Evolutionary conservation across 2,888 invertebrate genomes (phyloP).

Genomic region (Mactromeris polynyma): DNA sequence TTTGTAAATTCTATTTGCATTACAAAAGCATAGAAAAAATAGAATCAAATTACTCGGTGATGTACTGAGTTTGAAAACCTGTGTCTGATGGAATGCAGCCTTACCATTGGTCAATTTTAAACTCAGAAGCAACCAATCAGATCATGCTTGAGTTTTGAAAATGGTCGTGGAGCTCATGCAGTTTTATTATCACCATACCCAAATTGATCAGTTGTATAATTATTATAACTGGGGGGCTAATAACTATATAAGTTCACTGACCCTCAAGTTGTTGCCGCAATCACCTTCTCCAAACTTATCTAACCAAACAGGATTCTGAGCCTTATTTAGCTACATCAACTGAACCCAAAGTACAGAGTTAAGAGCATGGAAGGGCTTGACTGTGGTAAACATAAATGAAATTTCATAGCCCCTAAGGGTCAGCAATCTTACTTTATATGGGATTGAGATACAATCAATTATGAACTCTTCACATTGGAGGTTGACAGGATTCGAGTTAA

Average conservation of each 20-base stretch:
- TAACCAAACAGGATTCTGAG: not conserved
- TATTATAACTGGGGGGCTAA: no score
- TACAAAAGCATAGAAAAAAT: no score
- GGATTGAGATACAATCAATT: not conserved
- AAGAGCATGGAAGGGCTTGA: not conserved
- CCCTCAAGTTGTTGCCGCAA: not conserved
- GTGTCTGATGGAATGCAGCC: no score
- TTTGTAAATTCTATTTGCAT: no score
- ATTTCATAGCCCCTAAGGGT: not conserved
- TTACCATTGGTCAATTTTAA: no score
- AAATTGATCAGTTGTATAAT: no score
- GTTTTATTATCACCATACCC: no score
- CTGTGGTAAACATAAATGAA: not conserved
- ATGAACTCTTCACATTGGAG: not conserved
- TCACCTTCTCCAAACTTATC: not conserved
- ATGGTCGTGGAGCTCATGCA: no score
- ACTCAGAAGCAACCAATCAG: no score
- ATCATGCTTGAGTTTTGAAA: no score
- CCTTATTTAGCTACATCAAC: not conserved
- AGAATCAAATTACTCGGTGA: no score
- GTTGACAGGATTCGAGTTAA: not conserved
- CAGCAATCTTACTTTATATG: not conserved
- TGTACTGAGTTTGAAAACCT: no score
- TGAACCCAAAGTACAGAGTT: not conserved
- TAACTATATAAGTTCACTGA: not conserved